A percentile compares a stretch with the other conserved stretches of the same genome.
phyloP scores from a whole-genome alignment of 1,140 invertebrate species.

The Ooceraea biroi region DNA sequence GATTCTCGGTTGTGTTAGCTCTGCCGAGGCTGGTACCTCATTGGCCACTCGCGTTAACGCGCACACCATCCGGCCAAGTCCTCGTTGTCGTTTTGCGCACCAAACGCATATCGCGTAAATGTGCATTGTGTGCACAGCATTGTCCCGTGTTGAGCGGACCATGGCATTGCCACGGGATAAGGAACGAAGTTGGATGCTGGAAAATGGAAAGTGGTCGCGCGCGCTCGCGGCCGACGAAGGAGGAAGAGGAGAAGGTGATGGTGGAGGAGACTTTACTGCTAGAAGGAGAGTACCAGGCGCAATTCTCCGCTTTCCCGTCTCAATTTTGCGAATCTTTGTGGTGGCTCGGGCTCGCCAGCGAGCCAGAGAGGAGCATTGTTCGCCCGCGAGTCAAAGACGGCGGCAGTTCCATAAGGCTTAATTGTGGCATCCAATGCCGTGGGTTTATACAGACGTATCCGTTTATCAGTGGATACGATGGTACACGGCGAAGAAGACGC shows the following conservation, averaged over 20 bases:
- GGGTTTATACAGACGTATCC: neutral
- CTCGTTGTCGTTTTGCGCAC: constrained; percentile 58
- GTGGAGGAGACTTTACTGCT: constrained; percentile 7
- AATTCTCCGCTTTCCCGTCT: constrained; percentile 33
- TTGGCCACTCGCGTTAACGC: constrained; percentile 63
- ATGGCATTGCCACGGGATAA: constrained; percentile 35
- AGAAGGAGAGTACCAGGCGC: constrained; percentile 21
- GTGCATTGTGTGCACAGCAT: constrained; percentile 50
- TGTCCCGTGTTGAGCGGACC: constrained; percentile 41
- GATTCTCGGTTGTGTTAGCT: constrained; percentile 49
- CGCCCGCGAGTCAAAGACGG: constrained; percentile 1
- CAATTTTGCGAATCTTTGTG: constrained; percentile 38
- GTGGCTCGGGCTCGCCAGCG: neutral
- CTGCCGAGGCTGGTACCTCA: constrained; percentile 36
- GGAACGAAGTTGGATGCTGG: constrained; percentile 21
- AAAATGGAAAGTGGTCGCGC: constrained; percentile 53
- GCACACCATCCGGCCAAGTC: constrained; percentile 44
- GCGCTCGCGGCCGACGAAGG: neutral
- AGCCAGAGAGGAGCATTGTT: constrained; percentile 30
- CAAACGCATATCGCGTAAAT: constrained; percentile 54
- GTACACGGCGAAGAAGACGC: too few species aligned
- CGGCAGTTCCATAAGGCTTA: constrained; percentile 2
- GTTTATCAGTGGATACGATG: neutral
- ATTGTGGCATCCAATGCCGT: neutral
- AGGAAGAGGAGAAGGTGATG: neutral